These are phyloP conservation scores for Cecidostiba fungosa DNA, from an alignment of 2,888 invertebrate species.

Conservation along the genomic window DNA sequence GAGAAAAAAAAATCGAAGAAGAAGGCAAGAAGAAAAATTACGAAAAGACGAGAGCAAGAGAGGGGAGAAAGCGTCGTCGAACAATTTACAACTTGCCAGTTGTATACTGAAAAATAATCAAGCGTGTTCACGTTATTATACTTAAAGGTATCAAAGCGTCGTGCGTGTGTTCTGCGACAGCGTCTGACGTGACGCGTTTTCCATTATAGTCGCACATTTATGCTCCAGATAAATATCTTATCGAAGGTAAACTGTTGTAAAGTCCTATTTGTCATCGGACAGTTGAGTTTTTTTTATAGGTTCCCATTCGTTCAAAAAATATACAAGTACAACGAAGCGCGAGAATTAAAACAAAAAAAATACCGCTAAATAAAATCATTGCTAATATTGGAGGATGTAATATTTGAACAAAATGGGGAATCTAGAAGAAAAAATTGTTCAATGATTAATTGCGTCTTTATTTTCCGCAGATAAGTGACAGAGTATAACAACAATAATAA, in stretches of 20 bases:
- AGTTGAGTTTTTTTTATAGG: not conserved
- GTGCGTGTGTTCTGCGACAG: conserved; percentile 2
- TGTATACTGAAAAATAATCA: conserved; percentile 56
- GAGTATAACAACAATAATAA: conserved; percentile 3
- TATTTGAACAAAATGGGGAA: not conserved
- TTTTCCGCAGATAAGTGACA: not conserved
- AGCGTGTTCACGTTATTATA: conserved; percentile 65
- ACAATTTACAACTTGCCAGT: conserved; percentile 57
- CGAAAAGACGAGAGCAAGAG: conserved; percentile 1
- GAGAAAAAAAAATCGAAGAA: not conserved
- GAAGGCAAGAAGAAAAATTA: not conserved
- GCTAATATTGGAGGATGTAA: not conserved
- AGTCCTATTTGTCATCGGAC: not conserved
- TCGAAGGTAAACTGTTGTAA: not conserved
- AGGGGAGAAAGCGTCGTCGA: conserved; percentile 13
- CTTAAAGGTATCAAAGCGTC: conserved; percentile 15
- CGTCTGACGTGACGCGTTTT: conserved; percentile 10
- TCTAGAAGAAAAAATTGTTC: conserved; percentile 15
- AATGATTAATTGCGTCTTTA: conserved; percentile 5
- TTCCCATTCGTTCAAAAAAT: not conserved
- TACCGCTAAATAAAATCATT: not conserved
- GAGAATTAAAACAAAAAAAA: not conserved
- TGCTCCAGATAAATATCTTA: not conserved
- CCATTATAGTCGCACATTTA: not conserved
- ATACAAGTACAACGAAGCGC: not conserved